Evolutionary conservation across 1,140 invertebrate genomes (phyloP).

Genomic region (Phocides pigmalion): DNA sequence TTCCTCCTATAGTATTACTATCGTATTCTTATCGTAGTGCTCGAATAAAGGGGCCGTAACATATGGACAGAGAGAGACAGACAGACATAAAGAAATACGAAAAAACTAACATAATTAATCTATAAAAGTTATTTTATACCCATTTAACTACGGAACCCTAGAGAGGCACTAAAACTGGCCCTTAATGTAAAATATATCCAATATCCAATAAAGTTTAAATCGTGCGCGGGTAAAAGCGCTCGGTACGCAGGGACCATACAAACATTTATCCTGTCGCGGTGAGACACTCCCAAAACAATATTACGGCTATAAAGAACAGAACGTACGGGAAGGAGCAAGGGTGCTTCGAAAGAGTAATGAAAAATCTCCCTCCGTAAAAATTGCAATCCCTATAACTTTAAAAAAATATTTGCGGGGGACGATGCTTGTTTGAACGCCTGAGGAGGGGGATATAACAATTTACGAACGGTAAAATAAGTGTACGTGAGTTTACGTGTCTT

Average conservation of each 20-base stretch:
- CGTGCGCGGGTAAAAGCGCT: constrained; percentile 28
- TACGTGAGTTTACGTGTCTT: not conserved
- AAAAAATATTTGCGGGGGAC: constrained; percentile 34
- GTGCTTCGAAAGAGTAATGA: constrained; percentile 52
- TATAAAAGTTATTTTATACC: no score
- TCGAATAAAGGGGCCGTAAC: no score
- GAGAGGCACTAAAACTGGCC: constrained; percentile 46
- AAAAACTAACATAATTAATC: no score
- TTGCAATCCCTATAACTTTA: constrained; percentile 46
- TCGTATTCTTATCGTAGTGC: no score
- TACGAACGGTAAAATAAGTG: constrained; percentile 10
- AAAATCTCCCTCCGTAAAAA: constrained; percentile 54
- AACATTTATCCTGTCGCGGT: constrained; percentile 59
- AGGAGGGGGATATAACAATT: constrained; percentile 1
- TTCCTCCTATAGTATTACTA: no score
- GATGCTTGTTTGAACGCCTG: not conserved
- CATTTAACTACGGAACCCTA: no score
- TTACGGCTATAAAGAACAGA: constrained; percentile 59
- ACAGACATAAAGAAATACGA: no score
- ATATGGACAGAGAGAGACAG: no score
- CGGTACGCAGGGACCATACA: constrained; percentile 48
- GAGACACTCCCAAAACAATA: constrained; percentile 59
- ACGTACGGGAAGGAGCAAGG: constrained; percentile 44
- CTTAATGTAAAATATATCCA: constrained; percentile 50
- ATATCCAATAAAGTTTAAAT: constrained; percentile 62